phyloP scores from a whole-genome alignment of 53 echinoderm and acorn worm genomes.

The Stichopus horrens region DNA sequence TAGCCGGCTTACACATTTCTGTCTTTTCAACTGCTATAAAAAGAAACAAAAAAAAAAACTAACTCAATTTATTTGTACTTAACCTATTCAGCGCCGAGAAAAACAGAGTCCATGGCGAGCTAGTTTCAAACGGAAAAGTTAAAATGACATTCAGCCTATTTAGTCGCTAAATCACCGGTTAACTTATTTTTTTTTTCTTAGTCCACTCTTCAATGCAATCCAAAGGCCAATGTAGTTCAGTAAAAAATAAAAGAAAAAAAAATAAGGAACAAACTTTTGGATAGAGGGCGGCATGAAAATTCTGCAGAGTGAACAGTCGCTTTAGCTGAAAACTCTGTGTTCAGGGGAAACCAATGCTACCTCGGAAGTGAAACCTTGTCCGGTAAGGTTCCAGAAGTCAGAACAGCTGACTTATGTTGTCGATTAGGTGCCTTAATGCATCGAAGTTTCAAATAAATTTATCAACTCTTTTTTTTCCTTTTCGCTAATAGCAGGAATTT shows the following conservation, averaged over 20 bases:
- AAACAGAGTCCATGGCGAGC: no score
- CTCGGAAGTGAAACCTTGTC: conserved; percentile 38
- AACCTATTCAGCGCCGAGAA: no score
- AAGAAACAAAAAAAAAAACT: no score
- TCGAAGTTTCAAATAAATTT: conserved; percentile 48
- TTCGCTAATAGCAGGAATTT: conserved; percentile 39
- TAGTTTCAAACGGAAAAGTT: no score
- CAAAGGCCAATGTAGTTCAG: conserved; percentile 1
- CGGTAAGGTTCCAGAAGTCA: conserved; percentile 35
- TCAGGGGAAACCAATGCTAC: conserved; percentile 44
- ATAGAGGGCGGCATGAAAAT: conserved; percentile 36
- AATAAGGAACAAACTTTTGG: conserved; percentile 33
- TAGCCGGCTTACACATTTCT: no score
- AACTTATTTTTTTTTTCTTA: not conserved
- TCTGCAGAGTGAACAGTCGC: conserved; percentile 26
- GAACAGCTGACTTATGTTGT: conserved; percentile 13
- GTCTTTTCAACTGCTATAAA: no score
- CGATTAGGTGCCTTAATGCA: conserved; percentile 47
- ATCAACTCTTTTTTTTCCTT: conserved; percentile 26
- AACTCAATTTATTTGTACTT: no score
- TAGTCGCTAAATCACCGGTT: not conserved
- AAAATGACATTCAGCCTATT: not conserved
- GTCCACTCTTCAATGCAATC: conserved; percentile 11
- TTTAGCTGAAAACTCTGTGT: conserved; percentile 23
- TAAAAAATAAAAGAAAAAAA: not conserved